These are phyloP conservation scores for Gasterosteus aculeatus DNA, from an alignment of 2,113 vertebrate genomes.

Conservation along the genomic window DNA sequence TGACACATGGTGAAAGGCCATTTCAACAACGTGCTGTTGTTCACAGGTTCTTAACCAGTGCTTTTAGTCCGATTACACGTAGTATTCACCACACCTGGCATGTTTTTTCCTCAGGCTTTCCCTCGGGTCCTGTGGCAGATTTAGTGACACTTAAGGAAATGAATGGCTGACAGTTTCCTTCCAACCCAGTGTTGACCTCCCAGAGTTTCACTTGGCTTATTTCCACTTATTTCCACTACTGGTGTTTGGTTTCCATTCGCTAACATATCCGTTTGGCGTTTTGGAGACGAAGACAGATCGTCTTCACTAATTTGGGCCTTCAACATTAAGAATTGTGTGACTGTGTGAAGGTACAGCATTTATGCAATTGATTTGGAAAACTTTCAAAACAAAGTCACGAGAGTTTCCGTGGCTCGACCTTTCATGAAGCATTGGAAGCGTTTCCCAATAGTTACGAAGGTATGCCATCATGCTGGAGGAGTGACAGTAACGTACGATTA, in stretches of 20 bases:
- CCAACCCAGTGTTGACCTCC: constrained; percentile 55
- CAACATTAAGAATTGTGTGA: background rate
- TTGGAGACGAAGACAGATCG: background rate
- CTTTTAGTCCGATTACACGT: background rate
- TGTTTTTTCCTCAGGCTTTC: constrained; percentile 2
- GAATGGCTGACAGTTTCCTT: constrained; percentile 58
- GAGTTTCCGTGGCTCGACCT: constrained; percentile 6
- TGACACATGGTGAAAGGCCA: background rate
- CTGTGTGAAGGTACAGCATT: background rate
- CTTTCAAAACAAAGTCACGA: background rate
- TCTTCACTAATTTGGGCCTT: background rate
- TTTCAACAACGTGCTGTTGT: background rate
- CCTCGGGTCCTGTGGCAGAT: background rate
- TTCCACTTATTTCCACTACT: constrained; percentile 35
- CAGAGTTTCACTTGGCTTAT: constrained; percentile 1
- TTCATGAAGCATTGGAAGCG: constrained; percentile 14
- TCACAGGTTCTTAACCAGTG: background rate
- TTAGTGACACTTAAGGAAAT: constrained; percentile 71
- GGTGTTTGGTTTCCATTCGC: constrained; percentile 22
- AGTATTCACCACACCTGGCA: background rate
- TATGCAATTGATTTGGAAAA: constrained; percentile 12
- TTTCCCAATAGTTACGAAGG: constrained; percentile 45
- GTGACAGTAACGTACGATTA: constrained; percentile 44
- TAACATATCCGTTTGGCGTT: background rate
- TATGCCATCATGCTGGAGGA: constrained; percentile 54